Evolutionary conservation across 2,888 invertebrate species (phyloP).

Genomic region (Epirrhoe tristata): DNA sequence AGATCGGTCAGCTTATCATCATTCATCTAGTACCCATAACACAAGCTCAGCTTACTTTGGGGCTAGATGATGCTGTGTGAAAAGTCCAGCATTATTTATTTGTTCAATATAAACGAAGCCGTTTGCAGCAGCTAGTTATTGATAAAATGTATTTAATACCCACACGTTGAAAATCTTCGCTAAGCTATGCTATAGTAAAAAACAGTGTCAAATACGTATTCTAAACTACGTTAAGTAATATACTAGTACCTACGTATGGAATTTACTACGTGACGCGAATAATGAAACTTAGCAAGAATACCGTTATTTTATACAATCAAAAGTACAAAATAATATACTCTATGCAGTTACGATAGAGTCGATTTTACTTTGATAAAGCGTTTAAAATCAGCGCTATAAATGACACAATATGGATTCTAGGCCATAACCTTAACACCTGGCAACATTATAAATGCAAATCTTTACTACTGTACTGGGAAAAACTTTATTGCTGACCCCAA

Average conservation of each 20-base stretch:
- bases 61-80: too few species aligned
- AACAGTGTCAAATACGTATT: too few species aligned
- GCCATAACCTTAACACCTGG: constrained; percentile 27
- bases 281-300: constrained; percentile 1
- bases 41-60: too few species aligned
- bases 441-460: constrained; percentile 28
- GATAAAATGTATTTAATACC: too few species aligned
- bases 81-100: too few species aligned
- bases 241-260: not conserved
- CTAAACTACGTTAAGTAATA: not conserved
- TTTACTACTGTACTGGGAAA: constrained; percentile 17
- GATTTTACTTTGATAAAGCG: not conserved
- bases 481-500: constrained; percentile 23
- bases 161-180: too few species aligned
- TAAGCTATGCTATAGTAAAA: too few species aligned
- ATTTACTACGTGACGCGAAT: constrained; percentile 17
- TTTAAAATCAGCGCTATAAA: constrained; percentile 16
- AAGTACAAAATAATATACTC: constrained; percentile 13
- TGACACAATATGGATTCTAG: constrained; percentile 22
- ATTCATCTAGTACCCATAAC: too few species aligned
- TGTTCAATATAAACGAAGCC: too few species aligned
- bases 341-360: not conserved
- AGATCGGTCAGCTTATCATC: too few species aligned
- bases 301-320: constrained; percentile 15
- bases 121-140: too few species aligned